phyloP scores from a whole-genome alignment of 2,797 vertebrate genomes.

The Prionace glauca region DNA sequence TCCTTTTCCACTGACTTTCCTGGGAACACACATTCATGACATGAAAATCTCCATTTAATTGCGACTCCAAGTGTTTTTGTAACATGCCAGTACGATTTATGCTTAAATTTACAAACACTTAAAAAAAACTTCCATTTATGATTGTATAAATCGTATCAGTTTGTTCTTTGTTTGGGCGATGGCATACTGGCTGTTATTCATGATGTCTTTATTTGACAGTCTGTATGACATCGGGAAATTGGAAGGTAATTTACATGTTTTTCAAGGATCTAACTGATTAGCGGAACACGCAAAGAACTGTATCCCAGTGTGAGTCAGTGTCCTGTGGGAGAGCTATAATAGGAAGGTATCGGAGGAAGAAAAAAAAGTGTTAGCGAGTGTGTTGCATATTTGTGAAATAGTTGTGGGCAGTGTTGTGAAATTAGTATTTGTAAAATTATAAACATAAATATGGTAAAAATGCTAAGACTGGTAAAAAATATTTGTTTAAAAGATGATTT shows the following conservation, averaged over 20 bases:
- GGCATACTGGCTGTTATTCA: not conserved
- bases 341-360: not conserved
- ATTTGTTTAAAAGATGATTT: too few relatives aligned
- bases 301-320: not conserved
- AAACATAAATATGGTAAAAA: too few relatives aligned
- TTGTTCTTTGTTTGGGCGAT: not conserved
- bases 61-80: not conserved
- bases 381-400: not conserved
- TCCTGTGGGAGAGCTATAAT: not conserved
- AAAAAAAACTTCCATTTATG: not conserved
- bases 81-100: not conserved
- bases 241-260: not conserved
- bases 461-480: too few relatives aligned
- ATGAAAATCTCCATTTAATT: not conserved
- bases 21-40: not conserved
- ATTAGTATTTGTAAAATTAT: too few relatives aligned
- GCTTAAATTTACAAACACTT: not conserved
- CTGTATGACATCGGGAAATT: not conserved
- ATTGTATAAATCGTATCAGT: not conserved
- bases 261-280: not conserved
- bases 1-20: not conserved
- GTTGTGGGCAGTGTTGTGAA: too few relatives aligned
- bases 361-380: too few relatives aligned
- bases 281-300: not conserved
- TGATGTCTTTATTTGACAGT: slow-evolving; percentile 9